Percentiles rank a stretch among this genome's conserved stretches.
Conservation (phyloP, 2,113 vertebrate species). For the Sisor rabdophorus region DNA sequence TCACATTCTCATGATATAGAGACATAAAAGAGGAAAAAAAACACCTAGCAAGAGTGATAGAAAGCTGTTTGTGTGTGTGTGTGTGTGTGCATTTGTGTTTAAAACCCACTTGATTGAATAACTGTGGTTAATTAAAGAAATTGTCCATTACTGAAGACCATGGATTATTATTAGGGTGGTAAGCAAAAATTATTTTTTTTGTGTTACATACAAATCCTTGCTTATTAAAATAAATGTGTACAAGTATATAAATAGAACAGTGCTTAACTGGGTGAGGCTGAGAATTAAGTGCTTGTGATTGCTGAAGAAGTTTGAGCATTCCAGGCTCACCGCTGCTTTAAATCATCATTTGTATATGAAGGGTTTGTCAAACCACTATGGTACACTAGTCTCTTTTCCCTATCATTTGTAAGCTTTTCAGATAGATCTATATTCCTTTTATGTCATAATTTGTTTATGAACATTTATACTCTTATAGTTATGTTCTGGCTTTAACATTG, state of each 20-base stretch:
- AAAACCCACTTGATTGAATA: background rate
- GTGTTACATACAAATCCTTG: background rate
- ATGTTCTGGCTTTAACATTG: background rate
- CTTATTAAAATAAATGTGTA: background rate
- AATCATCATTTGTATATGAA: conserved; percentile 6
- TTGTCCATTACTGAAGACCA: background rate
- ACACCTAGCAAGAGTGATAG: no score
- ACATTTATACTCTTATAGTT: background rate
- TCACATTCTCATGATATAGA: no score
- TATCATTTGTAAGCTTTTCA: background rate
- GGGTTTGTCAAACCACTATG: background rate
- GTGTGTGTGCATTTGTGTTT: background rate
- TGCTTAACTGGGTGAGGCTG: no score
- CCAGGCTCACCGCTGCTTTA: background rate
- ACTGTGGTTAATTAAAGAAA: background rate
- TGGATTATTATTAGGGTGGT: background rate
- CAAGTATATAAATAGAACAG: background rate
- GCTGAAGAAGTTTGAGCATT: background rate
- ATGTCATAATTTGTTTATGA: no score
- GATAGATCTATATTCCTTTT: no score
- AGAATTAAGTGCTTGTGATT: background rate
- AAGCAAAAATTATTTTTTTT: background rate
- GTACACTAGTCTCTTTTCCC: background rate
- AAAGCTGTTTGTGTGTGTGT: no score
- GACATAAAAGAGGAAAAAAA: no score